A percentile compares a stretch with the other conserved stretches of the same genome.
These are phyloP conservation scores for Himalopsyche kuldschensis DNA, from an alignment of 2,888 invertebrate genomes.

Conservation along the genomic window DNA sequence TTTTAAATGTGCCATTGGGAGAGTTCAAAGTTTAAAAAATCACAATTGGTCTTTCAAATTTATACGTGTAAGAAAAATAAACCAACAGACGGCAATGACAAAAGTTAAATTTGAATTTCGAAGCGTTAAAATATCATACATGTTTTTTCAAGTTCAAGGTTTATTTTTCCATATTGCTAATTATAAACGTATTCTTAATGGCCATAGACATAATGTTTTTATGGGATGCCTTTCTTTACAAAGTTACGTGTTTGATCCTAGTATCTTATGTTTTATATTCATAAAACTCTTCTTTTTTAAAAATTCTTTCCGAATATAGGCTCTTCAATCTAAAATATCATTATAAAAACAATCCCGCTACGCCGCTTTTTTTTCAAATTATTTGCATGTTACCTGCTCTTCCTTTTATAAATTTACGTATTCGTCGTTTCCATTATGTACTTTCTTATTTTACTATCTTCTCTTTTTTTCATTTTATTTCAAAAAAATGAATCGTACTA, in stretches of 20 bases:
- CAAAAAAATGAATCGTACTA: neutral
- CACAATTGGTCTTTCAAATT: too few relatives aligned
- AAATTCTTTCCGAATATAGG: neutral
- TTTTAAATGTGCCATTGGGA: too few relatives aligned
- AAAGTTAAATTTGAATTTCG: too few relatives aligned
- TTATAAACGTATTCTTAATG: too few relatives aligned
- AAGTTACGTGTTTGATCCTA: neutral
- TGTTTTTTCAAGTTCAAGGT: too few relatives aligned
- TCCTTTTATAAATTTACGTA: neutral
- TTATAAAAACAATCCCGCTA: neutral
- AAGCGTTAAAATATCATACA: too few relatives aligned
- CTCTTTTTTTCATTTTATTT: neutral
- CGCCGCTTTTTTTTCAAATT: neutral
- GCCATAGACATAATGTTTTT: neutral
- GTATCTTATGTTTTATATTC: neutral
- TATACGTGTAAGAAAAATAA: too few relatives aligned
- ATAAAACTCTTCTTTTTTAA: neutral
- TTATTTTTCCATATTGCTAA: too few relatives aligned
- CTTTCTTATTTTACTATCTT: neutral
- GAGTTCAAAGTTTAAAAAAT: too few relatives aligned
- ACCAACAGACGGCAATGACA: too few relatives aligned
- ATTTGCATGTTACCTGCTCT: neutral
- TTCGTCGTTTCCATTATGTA: neutral
- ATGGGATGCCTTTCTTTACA: neutral
- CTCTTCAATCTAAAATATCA: neutral